phyloP scores from a whole-genome alignment of 2,888 invertebrate genomes.

The Villa cingulata region DNA sequence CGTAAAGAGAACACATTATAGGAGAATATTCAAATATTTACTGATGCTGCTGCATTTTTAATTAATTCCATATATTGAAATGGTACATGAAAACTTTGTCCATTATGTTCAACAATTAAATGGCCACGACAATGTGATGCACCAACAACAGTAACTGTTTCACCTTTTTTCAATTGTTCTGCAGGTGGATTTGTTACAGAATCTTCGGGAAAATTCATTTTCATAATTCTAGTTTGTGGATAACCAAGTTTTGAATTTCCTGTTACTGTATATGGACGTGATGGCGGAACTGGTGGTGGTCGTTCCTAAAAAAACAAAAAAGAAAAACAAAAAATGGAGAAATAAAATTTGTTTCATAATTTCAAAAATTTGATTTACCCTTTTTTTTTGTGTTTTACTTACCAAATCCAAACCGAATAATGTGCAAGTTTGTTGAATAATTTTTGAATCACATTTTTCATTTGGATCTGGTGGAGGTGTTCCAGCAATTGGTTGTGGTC shows the following conservation, averaged over 20 bases:
- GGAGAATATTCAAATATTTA: slow-evolving; percentile 16
- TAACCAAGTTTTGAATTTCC: slow-evolving; percentile 84
- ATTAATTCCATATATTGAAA: slow-evolving; percentile 67
- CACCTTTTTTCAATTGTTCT: slow-evolving; percentile 60
- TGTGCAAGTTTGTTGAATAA: slow-evolving; percentile 81
- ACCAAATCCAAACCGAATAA: slow-evolving; percentile 81
- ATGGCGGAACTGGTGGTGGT: slow-evolving; percentile 83
- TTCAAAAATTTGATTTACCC: slow-evolving; percentile 1
- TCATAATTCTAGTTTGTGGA: slow-evolving; percentile 84
- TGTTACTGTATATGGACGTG: slow-evolving; percentile 77
- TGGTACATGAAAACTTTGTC: slow-evolving; percentile 60
- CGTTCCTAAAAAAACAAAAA: slow-evolving; percentile 48
- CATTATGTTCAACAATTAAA: slow-evolving; percentile 71
- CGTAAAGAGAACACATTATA: too few relatives aligned
- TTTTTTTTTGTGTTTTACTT: too few relatives aligned
- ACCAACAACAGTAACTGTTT: slow-evolving; percentile 75
- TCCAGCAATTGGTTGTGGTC: slow-evolving; percentile 82
- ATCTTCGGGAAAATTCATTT: slow-evolving; percentile 68
- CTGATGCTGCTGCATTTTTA: slow-evolving; percentile 17
- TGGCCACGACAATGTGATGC: slow-evolving; percentile 76
- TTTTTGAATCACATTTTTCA: slow-evolving; percentile 76
- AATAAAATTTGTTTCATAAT: slow-evolving; percentile 1
- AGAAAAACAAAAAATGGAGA: slow-evolving; percentile 7
- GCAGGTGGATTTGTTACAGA: slow-evolving; percentile 25
- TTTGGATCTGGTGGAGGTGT: slow-evolving; percentile 75